Evolutionary conservation across 1,140 invertebrate species (phyloP).

Genomic region (Glomeris maerens): DNA sequence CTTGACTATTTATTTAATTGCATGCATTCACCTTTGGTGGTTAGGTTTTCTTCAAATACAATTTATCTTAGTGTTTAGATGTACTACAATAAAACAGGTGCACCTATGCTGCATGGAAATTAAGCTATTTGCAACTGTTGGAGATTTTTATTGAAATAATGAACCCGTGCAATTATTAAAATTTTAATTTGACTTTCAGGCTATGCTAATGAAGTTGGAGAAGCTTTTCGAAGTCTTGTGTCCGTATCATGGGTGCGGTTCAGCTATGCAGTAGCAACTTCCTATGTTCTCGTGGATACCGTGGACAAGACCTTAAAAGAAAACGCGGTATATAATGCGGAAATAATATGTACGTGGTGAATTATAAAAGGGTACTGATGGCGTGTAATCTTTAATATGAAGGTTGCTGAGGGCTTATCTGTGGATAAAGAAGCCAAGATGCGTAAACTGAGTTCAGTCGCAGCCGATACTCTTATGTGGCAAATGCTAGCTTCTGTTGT

Average conservation of each 20-base stretch:
- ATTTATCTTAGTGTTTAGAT: too few species aligned
- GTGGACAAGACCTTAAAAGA: slow-evolving; percentile 57
- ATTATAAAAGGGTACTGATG: too few species aligned
- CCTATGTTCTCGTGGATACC: slow-evolving; percentile 79
- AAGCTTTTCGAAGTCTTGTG: slow-evolving; percentile 70
- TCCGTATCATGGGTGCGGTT: slow-evolving; percentile 52
- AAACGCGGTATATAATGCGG: slow-evolving; percentile 38
- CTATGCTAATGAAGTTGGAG: slow-evolving; percentile 90
- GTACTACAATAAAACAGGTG: slow-evolving; percentile 25
- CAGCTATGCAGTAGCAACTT: slow-evolving; percentile 64
- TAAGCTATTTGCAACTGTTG: too few species aligned
- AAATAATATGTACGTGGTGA: background rate
- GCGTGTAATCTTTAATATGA: too few species aligned
- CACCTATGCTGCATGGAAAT: slow-evolving; percentile 5
- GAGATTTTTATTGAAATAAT: background rate
- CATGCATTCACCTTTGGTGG: too few species aligned
- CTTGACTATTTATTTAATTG: too few species aligned
- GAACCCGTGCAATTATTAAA: background rate
- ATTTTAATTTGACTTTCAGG: too few species aligned
- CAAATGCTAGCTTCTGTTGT: slow-evolving; percentile 82
- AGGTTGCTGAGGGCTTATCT: background rate
- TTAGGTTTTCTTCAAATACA: too few species aligned
- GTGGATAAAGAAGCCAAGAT: slow-evolving; percentile 7
- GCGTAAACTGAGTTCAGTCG: slow-evolving; percentile 33
- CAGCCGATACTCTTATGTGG: slow-evolving; percentile 75